These are phyloP conservation scores for Eilema sororculum DNA, from an alignment of 2,888 invertebrate species.

Conservation along the genomic window DNA sequence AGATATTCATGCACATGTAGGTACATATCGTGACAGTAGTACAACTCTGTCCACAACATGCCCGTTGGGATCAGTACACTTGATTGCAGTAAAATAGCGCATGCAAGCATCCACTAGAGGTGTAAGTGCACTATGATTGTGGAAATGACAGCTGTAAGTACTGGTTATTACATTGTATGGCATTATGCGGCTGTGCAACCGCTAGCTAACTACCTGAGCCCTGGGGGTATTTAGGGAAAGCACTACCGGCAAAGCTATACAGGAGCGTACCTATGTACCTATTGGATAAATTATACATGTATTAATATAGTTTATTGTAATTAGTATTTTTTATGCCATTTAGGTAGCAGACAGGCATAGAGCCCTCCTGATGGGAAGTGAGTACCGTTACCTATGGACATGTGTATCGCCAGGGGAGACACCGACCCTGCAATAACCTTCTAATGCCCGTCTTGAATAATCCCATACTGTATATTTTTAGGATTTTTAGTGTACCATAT, in stretches of 20 bases:
- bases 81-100: conserved; percentile 2
- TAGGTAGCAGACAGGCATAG: no score
- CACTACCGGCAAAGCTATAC: not conserved
- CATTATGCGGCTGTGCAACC: not conserved
- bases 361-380: no score
- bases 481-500: no score
- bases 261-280: not conserved
- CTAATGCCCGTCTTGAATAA: no score
- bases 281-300: no score
- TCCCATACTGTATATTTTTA: no score
- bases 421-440: no score
- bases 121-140: conserved; percentile 10
- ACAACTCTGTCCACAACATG: not conserved
- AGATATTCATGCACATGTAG: no score
- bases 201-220: not conserved
- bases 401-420: no score
- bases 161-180: not conserved
- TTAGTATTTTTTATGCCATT: no score
- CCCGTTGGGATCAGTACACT: not conserved
- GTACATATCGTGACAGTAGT: not conserved
- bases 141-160: conserved; percentile 3
- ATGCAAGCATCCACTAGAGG: not conserved
- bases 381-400: no score
- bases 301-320: no score
- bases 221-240: not conserved